A percentile compares a stretch with the other conserved stretches of the same genome.
Conservation (phyloP, 1,140 invertebrate genomes). For the Prorops nasuta region DNA sequence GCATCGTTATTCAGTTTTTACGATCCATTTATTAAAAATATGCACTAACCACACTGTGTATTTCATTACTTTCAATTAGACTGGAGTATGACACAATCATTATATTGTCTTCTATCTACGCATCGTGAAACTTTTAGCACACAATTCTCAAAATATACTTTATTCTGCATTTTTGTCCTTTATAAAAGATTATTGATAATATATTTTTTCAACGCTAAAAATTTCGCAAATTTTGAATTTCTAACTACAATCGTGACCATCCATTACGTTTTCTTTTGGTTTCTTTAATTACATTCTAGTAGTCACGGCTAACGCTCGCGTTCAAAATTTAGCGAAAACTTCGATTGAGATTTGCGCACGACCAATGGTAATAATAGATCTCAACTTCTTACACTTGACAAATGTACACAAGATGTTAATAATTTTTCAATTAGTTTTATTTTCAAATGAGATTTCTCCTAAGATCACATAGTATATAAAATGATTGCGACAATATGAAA, state of each 20-base stretch:
- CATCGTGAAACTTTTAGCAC: slow-evolving; percentile 36
- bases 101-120: slow-evolving; percentile 44
- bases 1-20: slow-evolving; percentile 37
- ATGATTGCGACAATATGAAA: neutral
- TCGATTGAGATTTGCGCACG: no score
- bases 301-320: neutral
- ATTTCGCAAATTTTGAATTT: slow-evolving; percentile 29
- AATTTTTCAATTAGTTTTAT: slow-evolving; percentile 1
- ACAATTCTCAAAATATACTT: slow-evolving; percentile 50
- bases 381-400: neutral
- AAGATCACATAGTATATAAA: neutral
- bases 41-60: slow-evolving; percentile 50
- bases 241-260: slow-evolving; percentile 20
- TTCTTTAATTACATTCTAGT: slow-evolving; percentile 1
- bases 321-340: no score
- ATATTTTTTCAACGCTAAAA: slow-evolving; percentile 13
- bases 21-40: slow-evolving; percentile 57
- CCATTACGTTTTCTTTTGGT: slow-evolving; percentile 3
- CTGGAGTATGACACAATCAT: slow-evolving; percentile 40
- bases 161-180: slow-evolving; percentile 33
- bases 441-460: neutral
- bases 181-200: slow-evolving; percentile 40
- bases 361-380: neutral
- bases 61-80: slow-evolving; percentile 51
- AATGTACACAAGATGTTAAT: neutral